Percentiles rank a stretch among this genome's conserved stretches.
Conservation (phyloP, 2,113 vertebrate genomes). For the Edolisoma coerulescens region DNA sequence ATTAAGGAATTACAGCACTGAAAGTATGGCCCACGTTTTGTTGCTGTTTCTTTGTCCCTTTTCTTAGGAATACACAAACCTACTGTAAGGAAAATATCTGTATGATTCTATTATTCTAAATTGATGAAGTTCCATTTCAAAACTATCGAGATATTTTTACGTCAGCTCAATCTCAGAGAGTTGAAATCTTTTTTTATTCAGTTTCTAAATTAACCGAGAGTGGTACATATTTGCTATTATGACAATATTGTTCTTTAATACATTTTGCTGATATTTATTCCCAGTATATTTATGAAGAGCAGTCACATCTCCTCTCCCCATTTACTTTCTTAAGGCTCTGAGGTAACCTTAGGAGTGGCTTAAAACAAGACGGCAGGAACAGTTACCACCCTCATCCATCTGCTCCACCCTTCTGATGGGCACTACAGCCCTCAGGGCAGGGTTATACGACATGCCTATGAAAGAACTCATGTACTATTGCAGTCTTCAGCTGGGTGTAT, state of each 20-base stretch:
- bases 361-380: neutral
- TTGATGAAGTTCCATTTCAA: neutral
- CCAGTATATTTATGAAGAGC: neutral
- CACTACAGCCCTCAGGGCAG: neutral
- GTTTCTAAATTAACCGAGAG: neutral
- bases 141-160: neutral
- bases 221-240: neutral
- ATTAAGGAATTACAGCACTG: neutral
- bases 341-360: neutral
- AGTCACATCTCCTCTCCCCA: neutral
- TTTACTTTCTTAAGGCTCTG: neutral
- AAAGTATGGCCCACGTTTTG: rapidly evolving
- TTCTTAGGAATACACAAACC: neutral
- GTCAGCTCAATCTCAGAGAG: neutral
- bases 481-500: neutral
- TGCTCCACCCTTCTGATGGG: neutral
- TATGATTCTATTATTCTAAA: neutral
- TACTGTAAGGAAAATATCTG: neutral
- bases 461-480: neutral
- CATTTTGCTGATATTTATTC: neutral
- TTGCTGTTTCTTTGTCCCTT: neutral
- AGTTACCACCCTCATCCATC: neutral
- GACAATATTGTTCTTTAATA: neutral
- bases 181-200: neutral
- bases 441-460: neutral